phyloP scores from a whole-genome alignment of 2,797 vertebrate genomes.

The Alectoris magna region DNA sequence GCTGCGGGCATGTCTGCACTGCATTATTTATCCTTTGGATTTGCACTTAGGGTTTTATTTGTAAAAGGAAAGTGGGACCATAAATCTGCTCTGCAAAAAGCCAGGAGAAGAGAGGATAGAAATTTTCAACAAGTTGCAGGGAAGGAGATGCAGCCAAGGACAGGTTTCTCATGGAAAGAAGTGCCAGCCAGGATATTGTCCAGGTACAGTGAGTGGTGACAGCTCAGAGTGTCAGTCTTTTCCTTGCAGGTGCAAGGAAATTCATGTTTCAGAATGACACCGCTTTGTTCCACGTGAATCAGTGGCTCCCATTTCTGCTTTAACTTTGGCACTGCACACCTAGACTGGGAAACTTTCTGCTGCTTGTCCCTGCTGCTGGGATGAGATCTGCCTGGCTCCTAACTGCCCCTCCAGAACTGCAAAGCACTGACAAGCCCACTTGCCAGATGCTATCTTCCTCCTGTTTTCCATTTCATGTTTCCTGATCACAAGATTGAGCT shows the following conservation, averaged over 20 bases:
- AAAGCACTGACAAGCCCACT: background rate
- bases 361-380: background rate
- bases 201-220: background rate
- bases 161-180: conserved; percentile 17
- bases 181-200: background rate
- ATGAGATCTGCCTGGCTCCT: background rate
- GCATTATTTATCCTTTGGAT: conserved; percentile 48
- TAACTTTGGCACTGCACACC: background rate
- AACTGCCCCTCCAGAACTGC: background rate
- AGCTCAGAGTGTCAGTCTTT: background rate
- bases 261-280: background rate
- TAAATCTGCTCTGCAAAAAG: conserved; percentile 50
- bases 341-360: background rate
- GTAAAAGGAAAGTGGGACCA: conserved; percentile 37
- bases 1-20: conserved; percentile 14
- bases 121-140: conserved; percentile 17
- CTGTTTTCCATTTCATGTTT: background rate
- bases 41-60: conserved; percentile 53
- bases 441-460: background rate
- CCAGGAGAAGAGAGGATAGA: conserved; percentile 29
- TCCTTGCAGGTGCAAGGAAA: background rate
- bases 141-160: background rate
- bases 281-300: background rate
- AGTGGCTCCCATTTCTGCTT: background rate
- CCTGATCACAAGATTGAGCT: background rate